Base-by-base conservation (phyloP, 2,888 invertebrate genomes). In the Campoletis raptor region DNA sequence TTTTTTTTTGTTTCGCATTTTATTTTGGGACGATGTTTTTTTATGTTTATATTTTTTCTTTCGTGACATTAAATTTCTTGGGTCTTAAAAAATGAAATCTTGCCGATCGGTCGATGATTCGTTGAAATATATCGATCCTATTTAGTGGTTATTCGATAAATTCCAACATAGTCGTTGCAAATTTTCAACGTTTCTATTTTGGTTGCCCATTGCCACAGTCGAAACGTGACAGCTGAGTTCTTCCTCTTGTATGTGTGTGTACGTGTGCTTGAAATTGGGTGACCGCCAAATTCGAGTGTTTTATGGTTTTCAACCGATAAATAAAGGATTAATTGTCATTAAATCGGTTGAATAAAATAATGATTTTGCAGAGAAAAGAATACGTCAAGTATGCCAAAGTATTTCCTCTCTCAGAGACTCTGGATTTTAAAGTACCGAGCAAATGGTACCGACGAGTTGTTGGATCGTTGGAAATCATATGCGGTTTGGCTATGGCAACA, bases 321-420 rank as follows among this genome's bases (percentile, higher is more conserved):
- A 66, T 76, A n/a, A n/a, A 42, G 24, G 12, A 69, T 77, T 57
- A 57, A 67, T 69, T 36, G 21, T 42, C 9, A 18, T 54, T 67
- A 4, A 3, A n/a, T 72, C 45, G 15, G 12, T 52, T 54, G 57
- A 2, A 57, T 18, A n/a, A 3, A 24, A 9, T 9, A 10, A 24
- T 37, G 37, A 30, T 93, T 89, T 96, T 96, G 89, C 96, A 98
- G 98, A 96, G 98, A 93, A 98, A 98, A 95, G 98, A 98, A 94
- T 98, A 98, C 93, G 98, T 98, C n/a, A 97, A 98, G 95, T 98
- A 98, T 94, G 97, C 98, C n/a, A 98, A 98, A 95, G 98, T 98
- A 83, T 98, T 98, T 94, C 98, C 98, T 67, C 94, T 98, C 74
- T 96, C 97, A 73, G 97, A 97, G 89, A 95, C 96, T 85, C 95